A percentile compares a stretch with the other conserved stretches of the same genome.
Conservation (phyloP, 2,113 vertebrate species). For the Tricholaema leucomelas region DNA sequence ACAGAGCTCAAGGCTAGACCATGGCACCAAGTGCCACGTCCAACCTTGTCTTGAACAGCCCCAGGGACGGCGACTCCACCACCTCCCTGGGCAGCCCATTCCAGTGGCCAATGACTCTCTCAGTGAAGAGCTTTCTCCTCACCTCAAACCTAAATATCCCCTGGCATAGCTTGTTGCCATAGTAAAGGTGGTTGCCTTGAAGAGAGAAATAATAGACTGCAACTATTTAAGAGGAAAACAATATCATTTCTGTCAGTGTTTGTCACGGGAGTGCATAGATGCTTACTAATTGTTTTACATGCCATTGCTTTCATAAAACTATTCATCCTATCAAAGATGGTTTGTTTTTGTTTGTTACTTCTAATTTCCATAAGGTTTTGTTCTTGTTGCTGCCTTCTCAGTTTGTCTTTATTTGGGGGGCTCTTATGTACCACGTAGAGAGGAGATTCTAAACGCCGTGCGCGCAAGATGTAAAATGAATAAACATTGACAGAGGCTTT, state of each 20-base stretch:
- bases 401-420: not conserved
- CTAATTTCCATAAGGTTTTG: not conserved
- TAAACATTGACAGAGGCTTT: conserved; percentile 26
- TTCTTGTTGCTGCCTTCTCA: not conserved
- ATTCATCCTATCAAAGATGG: not conserved
- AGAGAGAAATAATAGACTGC: not conserved
- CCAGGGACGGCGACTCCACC: too few species aligned
- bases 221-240: not conserved
- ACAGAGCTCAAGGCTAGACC: too few species aligned
- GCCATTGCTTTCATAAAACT: not conserved
- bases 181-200: not conserved
- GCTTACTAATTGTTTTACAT: not conserved
- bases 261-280: not conserved
- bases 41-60: too few species aligned
- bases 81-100: too few species aligned
- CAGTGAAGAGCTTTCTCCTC: too few species aligned
- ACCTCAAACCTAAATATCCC: too few species aligned
- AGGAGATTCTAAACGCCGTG: not conserved
- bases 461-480: not conserved
- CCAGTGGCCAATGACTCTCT: too few species aligned
- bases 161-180: too few species aligned
- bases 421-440: not conserved
- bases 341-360: not conserved
- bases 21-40: too few species aligned
- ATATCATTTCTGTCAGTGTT: not conserved